Conservation (phyloP, 2,113 vertebrate genomes). For the Chionodraco myersi region DNA sequence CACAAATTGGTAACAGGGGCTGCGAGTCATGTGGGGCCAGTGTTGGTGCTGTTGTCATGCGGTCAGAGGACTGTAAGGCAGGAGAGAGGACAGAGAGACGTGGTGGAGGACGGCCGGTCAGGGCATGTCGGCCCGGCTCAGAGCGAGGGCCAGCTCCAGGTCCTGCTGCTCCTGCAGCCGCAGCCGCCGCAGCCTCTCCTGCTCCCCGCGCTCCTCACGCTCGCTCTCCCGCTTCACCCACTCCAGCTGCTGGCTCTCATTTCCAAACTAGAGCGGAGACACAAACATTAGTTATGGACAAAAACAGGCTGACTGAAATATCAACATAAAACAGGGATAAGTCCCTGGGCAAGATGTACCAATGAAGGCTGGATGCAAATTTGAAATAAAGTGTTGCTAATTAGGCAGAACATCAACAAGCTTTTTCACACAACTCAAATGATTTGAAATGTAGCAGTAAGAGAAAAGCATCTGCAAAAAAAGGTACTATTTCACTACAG, state of each 20-base stretch:
- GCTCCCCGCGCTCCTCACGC: slow-evolving; percentile 91
- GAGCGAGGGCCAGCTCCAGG: slow-evolving; percentile 93
- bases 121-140: slow-evolving; percentile 93
- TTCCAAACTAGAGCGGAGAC: slow-evolving; percentile 88
- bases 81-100: slow-evolving; percentile 18
- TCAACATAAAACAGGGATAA: slow-evolving; percentile 1
- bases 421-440: slow-evolving; percentile 3
- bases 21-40: slow-evolving; percentile 44
- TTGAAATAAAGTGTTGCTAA: slow-evolving; percentile 16
- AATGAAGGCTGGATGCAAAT: slow-evolving; percentile 14
- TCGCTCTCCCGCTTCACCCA: slow-evolving; percentile 96
- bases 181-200: slow-evolving; percentile 89
- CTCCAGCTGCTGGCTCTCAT: slow-evolving; percentile 94
- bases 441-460: background rate
- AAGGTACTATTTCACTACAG: slow-evolving; percentile 5
- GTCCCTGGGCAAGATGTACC: background rate
- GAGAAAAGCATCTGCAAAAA: slow-evolving; percentile 17
- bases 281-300: slow-evolving; percentile 28
- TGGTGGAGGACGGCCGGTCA: slow-evolving; percentile 69
- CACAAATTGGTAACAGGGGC: slow-evolving; percentile 55
- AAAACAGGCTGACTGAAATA: background rate
- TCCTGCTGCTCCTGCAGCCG: slow-evolving; percentile 93
- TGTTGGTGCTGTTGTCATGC: slow-evolving; percentile 29
- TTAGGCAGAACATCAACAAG: slow-evolving; percentile 6
- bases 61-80: slow-evolving; percentile 4